Evolutionary conservation across 2,888 invertebrate species (phyloP).

Genomic region (Serripes groenlandicus): DNA sequence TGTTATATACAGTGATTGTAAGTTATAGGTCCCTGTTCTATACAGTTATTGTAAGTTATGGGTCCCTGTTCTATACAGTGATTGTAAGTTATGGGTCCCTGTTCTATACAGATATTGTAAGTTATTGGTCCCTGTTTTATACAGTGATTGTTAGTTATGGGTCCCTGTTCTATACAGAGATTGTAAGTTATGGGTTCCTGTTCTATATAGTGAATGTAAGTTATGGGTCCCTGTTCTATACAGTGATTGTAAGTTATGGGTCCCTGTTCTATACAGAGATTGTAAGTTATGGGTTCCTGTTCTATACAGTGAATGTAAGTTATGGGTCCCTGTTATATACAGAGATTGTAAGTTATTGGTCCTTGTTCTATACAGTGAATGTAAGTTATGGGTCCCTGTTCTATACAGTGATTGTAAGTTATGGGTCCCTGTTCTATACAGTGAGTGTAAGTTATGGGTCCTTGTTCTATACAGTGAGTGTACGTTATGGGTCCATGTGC

Average conservation of each 20-base stretch:
- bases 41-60: neutral
- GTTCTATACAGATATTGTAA: neutral
- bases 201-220: neutral
- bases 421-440: neutral
- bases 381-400: constrained; percentile 3
- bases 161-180: neutral
- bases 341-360: neutral
- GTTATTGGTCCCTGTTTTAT: neutral
- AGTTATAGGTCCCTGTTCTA: neutral
- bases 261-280: neutral
- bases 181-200: neutral
- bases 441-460: neutral
- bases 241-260: neutral
- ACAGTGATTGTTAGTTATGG: neutral
- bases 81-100: neutral
- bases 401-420: neutral
- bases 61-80: neutral
- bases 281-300: neutral
- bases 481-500: neutral
- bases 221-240: neutral
- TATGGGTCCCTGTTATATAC: neutral
- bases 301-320: neutral
- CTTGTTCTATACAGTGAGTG: neutral
- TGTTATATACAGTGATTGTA: neutral
- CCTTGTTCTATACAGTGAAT: neutral